Conservation (phyloP, 2,797 vertebrate species). For the Ataeniobius toweri region DNA sequence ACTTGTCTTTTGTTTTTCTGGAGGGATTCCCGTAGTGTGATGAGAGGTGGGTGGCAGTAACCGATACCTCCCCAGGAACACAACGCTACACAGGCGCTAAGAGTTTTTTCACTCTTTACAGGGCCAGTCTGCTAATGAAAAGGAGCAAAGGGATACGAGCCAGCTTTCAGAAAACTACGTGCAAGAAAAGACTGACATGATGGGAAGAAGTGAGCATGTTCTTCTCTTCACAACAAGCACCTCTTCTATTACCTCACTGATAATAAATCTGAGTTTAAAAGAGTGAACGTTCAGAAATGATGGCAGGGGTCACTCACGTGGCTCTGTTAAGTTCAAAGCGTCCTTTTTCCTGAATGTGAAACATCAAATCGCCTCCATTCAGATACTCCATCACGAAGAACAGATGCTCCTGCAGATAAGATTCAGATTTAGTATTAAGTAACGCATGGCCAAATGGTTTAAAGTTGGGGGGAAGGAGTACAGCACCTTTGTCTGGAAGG, state of each 20-base stretch:
- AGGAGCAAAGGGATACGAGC: conserved; percentile 26
- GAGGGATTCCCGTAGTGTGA: conserved; percentile 40
- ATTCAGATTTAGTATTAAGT: conserved; percentile 16
- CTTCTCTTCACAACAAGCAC: conserved; percentile 23
- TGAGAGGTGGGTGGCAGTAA: conserved; percentile 52
- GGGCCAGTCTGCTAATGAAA: conserved; percentile 46
- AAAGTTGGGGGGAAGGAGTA: conserved; percentile 49
- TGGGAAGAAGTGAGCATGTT: conserved; percentile 17
- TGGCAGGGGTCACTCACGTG: conserved; percentile 81
- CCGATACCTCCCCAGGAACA: conserved; percentile 37
- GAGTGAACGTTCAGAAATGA: conserved; percentile 1
- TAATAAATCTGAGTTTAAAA: background rate
- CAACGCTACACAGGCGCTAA: conserved; percentile 27
- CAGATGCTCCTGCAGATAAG: conserved; percentile 88
- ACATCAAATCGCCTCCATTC: conserved; percentile 98
- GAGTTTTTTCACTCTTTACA: conserved; percentile 57
- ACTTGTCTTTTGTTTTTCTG: conserved; percentile 47
- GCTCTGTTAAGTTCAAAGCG: conserved; percentile 93
- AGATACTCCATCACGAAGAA: conserved; percentile 99
- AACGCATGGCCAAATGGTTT: background rate
- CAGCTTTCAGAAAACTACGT: conserved; percentile 28
- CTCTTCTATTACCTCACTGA: conserved; percentile 31
- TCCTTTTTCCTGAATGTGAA: conserved; percentile 98
- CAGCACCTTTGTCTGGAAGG: conserved; percentile 96
- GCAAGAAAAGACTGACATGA: conserved; percentile 18